Conservation (phyloP, 2,113 vertebrate genomes). For the Trochalopteron elliotii region DNA sequence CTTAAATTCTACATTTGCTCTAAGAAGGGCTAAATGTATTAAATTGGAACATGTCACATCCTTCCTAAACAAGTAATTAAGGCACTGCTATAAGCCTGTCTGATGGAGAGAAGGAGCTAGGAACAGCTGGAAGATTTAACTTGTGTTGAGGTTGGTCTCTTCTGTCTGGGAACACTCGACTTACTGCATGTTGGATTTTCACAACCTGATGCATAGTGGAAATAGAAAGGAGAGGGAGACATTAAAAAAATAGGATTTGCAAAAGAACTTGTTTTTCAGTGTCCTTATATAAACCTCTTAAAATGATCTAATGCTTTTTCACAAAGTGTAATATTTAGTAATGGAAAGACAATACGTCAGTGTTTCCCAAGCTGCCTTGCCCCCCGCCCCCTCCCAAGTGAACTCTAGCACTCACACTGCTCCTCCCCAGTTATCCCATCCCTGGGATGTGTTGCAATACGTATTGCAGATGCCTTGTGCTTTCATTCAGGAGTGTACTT, state of each 20-base stretch:
- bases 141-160: neutral
- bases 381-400: conserved; percentile 5
- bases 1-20: conserved; percentile 72
- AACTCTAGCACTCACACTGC: neutral
- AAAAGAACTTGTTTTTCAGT: conserved; percentile 39
- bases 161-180: conserved; percentile 21
- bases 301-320: conserved; percentile 58
- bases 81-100: conserved; percentile 31
- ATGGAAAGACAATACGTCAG: conserved; percentile 67
- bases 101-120: conserved; percentile 9
- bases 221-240: conserved; percentile 31
- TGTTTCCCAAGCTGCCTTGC: conserved; percentile 43
- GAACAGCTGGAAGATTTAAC: conserved; percentile 41
- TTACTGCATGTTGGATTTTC: conserved; percentile 14
- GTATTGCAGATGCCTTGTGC: neutral
- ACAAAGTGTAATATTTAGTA: conserved; percentile 60
- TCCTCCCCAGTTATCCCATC: neutral
- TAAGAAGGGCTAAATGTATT: conserved; percentile 65
- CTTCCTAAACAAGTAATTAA: conserved; percentile 73
- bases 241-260: neutral
- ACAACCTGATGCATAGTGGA: conserved; percentile 45
- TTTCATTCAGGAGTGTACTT: neutral
- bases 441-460: neutral
- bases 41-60: conserved; percentile 70
- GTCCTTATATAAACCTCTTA: conserved; percentile 58